Base-by-base conservation (phyloP, 1,140 invertebrate genomes). In the Spodoptera frugiperda region DNA sequence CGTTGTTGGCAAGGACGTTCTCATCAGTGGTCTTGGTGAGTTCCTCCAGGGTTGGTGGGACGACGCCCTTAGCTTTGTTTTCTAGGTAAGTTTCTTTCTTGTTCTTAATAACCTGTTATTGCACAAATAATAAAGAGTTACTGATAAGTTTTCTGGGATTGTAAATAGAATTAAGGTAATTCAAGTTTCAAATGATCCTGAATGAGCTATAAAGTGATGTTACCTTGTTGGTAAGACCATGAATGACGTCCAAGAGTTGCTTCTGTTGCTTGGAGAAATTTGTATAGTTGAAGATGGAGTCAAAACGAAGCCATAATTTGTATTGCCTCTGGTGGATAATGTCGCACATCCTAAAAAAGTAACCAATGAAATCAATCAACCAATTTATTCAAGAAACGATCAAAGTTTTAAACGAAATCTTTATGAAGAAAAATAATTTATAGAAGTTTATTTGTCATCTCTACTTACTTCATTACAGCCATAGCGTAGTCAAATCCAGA, bases 401-500 rank as follows among this genome's bases (percentile, higher is more conserved):
- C 25, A 25, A 25, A 25, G 25, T 9, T 39, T 2, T 39, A 6
- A 39, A 2, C 1, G 33, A 39, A 39, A 39, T 39, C 8, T 39
- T 39, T 6, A 10, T 39, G 1, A 8, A 6, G 33, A 39, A 39
- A 1, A 51, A 68, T 51, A 3, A 14, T 14, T 12, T 0, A 65
- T 14, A 44, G 6, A 48, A 9, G 3, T 4, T 65, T 14, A 71
- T 51, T 12, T 2, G 10, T 48, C 39, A 49, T 54, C 19, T 0
- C 3, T 46, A 86, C 93, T 93, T 88, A 96, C 96, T 96, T 95
- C 94, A 97, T 96, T 0, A 97, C 96, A 72, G 96, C 96, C 89
- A 96, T 95, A 3, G 96, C 96, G 77, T 97, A 97, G 53, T 96
- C 95, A 77, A 96, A 96, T 63, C 96, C 96, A 83, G 95, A 94